Conservation (phyloP, 1,140 invertebrate species). For the Lanistes nyassanus region DNA sequence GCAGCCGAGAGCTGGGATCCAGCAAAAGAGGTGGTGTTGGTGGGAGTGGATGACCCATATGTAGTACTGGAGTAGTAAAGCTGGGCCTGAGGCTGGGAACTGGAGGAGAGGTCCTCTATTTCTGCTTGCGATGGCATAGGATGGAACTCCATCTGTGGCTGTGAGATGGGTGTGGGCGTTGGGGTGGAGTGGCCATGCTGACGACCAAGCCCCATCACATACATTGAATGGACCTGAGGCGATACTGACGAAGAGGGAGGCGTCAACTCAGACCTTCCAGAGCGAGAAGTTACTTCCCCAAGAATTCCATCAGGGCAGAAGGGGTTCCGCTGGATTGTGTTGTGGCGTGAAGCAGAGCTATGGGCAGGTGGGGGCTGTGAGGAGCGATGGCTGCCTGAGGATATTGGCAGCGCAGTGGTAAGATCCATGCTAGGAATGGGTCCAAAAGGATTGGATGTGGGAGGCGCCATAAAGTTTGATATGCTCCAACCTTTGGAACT, state of each 20-base stretch:
- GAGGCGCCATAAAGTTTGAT: slow-evolving; percentile 45
- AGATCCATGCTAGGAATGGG: slow-evolving; percentile 24
- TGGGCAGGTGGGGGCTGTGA: slow-evolving; percentile 57
- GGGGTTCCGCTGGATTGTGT: slow-evolving; percentile 37
- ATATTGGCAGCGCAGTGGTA: slow-evolving; percentile 20
- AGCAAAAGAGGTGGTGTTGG: slow-evolving; percentile 23
- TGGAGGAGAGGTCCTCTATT: slow-evolving; percentile 33
- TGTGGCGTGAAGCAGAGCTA: slow-evolving; percentile 31
- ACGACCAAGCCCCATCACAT: slow-evolving; percentile 17
- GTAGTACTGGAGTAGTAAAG: slow-evolving; percentile 35
- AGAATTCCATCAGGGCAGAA: slow-evolving; percentile 33
- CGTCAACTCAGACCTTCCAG: slow-evolving; percentile 23
- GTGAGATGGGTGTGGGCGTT: slow-evolving; percentile 27
- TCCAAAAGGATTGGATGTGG: slow-evolving; percentile 36
- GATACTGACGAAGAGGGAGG: slow-evolving; percentile 13
- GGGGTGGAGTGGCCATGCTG: slow-evolving; percentile 31
- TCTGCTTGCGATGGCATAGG: slow-evolving; percentile 31
- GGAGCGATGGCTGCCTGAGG: slow-evolving; percentile 12
- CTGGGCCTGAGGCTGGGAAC: slow-evolving; percentile 32
- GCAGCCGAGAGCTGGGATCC: slow-evolving; percentile 30
- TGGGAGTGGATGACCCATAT: slow-evolving; percentile 21
- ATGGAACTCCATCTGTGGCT: slow-evolving; percentile 27
- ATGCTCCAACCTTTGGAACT: slow-evolving; percentile 42
- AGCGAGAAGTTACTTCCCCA: slow-evolving; percentile 12
- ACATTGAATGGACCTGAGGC: slow-evolving; percentile 10